Evolutionary conservation across 1,140 invertebrate genomes (phyloP), one percentile per base, ranked within the genome.

Genomic region (Aethina tumida): DNA sequence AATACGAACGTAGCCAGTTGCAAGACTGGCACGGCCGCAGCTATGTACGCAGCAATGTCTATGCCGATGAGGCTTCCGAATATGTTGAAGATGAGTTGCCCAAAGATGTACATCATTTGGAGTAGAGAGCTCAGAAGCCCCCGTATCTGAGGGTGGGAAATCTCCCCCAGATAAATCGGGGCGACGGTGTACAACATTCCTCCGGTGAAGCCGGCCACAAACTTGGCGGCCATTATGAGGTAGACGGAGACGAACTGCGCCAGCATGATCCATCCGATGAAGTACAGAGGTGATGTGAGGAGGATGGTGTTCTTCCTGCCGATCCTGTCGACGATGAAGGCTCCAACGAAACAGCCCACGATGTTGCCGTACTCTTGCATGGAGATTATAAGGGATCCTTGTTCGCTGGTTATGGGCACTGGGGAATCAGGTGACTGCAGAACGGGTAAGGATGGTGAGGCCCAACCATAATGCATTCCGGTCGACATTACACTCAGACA

Each of bases 331-430:
- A 22, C 33, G 20, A 35, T 24, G 33, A 22, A 3, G 13, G 19
- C 21, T n/a, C 9, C 33, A 8, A 35, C 5, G 1, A 73, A 58
- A 0, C 75, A 72, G 22, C 22, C 8, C n/a, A 24, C n/a, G 22
- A 8, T 8, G 1, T 71, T 75, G 0, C 77, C 75, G 15, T 80
- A 55, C 1, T 73, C 68, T 28, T 73, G 60, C 2, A 80, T 41
- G 0, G 72, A 72, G 8, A 73, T 67, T 13, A 80, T 60, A 77
- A 75, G 26, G 13, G 33, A 22, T 4, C 57, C 20, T 14, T 22
- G 5, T 10, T 25, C 33, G 7, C 21, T 24, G 19, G 19, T 35
- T n/a, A 35, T 24, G 4, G 33, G 33, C 10, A 35, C 17, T 13
- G 18, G 22, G 10, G 33, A 35, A 4, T 20, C 13, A 8, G 22